These are phyloP conservation scores for Agrilus mali DNA, from an alignment of 2,888 invertebrate genomes.

Conservation along the genomic window DNA sequence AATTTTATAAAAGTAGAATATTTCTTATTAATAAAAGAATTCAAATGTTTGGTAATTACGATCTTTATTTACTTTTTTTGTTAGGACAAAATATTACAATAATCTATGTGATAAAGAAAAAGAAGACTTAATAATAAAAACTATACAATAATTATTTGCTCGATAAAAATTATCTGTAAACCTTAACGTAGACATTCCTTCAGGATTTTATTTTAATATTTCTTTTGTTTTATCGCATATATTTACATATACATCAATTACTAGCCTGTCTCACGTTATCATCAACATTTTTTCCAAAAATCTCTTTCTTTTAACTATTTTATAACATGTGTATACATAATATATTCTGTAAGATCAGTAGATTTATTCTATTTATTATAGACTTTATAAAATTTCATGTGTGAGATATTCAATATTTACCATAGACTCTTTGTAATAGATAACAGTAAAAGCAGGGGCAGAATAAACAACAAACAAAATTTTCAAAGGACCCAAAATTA, in stretches of 20 bases:
- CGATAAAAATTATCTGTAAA: constrained; percentile 9
- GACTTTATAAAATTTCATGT: constrained; percentile 4
- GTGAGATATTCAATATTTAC: constrained; percentile 8
- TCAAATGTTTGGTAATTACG: neutral
- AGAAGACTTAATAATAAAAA: constrained; percentile 20
- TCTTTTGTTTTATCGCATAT: constrained; percentile 13
- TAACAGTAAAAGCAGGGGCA: constrained; percentile 3
- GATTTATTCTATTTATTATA: constrained; percentile 4
- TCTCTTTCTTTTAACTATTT: constrained; percentile 2
- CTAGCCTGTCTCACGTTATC: constrained; percentile 19
- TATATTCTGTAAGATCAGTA: constrained; percentile 7
- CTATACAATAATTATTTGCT: constrained; percentile 15
- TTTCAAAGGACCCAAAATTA: constrained; percentile 9
- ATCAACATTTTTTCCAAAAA: constrained; percentile 11
- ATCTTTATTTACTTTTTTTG: constrained; percentile 15
- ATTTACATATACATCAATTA: constrained; percentile 18
- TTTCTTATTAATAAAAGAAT: too few species aligned
- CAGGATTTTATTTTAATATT: constrained; percentile 1
- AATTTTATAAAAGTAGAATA: too few species aligned
- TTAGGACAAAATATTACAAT: constrained; percentile 24
- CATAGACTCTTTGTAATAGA: constrained; percentile 1
- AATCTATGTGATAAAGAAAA: constrained; percentile 23
- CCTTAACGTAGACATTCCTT: constrained; percentile 12
- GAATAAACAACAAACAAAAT: constrained; percentile 10
- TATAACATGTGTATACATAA: constrained; percentile 10